Conservation (phyloP, 2,797 vertebrate genomes). For the Oryzias dopingdopingensis region DNA sequence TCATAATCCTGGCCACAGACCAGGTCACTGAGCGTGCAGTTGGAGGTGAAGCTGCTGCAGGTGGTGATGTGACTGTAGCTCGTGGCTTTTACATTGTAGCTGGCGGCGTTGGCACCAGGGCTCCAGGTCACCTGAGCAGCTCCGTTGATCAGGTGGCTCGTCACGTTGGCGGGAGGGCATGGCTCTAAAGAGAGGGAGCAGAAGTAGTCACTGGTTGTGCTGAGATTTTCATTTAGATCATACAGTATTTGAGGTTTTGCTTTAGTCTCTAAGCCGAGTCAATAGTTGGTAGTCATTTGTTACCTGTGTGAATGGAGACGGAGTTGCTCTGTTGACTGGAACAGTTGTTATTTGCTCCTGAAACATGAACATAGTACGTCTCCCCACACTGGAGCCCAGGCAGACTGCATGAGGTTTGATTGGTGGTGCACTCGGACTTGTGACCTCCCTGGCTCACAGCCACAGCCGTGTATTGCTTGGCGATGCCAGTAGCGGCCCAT, state of each 20-base stretch:
- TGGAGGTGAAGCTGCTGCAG: slow-evolving; percentile 45
- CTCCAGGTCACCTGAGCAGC: slow-evolving; percentile 53
- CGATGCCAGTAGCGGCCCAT: slow-evolving; percentile 63
- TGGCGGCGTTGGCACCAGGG: slow-evolving; percentile 39
- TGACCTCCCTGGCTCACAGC: slow-evolving; percentile 52
- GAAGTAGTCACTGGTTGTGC: background rate
- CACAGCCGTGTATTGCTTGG: slow-evolving; percentile 57
- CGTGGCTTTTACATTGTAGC: slow-evolving; percentile 47
- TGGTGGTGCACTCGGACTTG: slow-evolving; percentile 51
- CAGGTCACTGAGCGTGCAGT: slow-evolving; percentile 62
- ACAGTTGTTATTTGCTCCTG: slow-evolving; percentile 56
- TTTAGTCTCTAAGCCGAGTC: background rate
- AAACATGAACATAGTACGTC: slow-evolving; percentile 63
- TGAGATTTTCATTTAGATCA: background rate
- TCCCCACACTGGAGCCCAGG: slow-evolving; percentile 64
- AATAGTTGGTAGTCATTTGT: background rate
- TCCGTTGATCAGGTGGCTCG: slow-evolving; percentile 52
- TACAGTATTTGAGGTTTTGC: background rate
- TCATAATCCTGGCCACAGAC: slow-evolving; percentile 61
- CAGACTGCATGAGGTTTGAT: slow-evolving; percentile 58
- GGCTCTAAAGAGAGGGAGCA: slow-evolving; percentile 47
- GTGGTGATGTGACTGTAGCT: slow-evolving; percentile 27
- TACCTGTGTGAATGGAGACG: slow-evolving; percentile 60
- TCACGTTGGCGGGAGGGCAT: slow-evolving; percentile 51
- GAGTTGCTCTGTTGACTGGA: slow-evolving; percentile 50